phyloP scores from a whole-genome alignment of 2,888 invertebrate species.

The Rhamnusium bicolor region DNA sequence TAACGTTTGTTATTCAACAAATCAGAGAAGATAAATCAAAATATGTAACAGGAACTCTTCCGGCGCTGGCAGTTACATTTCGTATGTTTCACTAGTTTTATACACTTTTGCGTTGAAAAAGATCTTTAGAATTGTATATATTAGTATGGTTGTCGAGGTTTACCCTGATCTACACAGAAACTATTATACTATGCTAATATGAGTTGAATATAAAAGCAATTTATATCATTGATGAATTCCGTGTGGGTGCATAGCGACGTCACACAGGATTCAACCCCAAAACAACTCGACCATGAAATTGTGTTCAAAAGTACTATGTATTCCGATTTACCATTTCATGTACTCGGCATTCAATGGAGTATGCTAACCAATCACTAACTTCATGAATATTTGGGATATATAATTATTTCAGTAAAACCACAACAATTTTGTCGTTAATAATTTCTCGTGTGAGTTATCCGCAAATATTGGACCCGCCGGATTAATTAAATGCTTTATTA shows the following conservation, averaged over 20 bases:
- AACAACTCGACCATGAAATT: conserved; percentile 44
- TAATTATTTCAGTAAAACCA: conserved; percentile 38
- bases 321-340: conserved; percentile 42
- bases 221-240: conserved; percentile 50
- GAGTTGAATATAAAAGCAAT: conserved; percentile 46
- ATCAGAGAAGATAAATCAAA: neutral
- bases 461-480: neutral
- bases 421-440: conserved; percentile 16
- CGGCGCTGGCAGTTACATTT: neutral
- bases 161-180: conserved; percentile 10
- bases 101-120: neutral
- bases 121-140: neutral
- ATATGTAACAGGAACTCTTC: neutral
- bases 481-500: neutral
- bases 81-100: neutral
- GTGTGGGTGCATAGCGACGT: conserved; percentile 36
- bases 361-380: conserved; percentile 31
- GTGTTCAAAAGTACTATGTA: conserved; percentile 46
- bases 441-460: neutral
- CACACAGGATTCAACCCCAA: conserved; percentile 48
- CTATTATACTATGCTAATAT: conserved; percentile 35
- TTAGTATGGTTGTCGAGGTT: neutral
- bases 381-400: conserved; percentile 42
- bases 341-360: conserved; percentile 38
- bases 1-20: neutral